Base-by-base conservation (phyloP, 2,113 vertebrate species). In the Accipiter virgatus region DNA sequence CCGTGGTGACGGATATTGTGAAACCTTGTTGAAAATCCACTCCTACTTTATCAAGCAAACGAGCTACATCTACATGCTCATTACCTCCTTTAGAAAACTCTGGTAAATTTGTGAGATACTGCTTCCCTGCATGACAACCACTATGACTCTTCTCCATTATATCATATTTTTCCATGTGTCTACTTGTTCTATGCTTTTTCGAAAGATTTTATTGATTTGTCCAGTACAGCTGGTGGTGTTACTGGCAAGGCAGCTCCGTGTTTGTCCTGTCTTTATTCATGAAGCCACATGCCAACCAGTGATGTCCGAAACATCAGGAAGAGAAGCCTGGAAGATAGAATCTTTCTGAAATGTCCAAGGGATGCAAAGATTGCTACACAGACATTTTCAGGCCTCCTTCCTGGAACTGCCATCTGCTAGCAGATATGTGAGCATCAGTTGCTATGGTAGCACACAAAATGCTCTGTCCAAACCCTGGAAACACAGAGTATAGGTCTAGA, bases 381-480 rank as follows among this genome's bases (percentile, higher is more conserved):
- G 87, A 88, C 59, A 42, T 94, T 96, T 96, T 91, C 91, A 91
- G 91, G 84, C 67, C 94, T 96, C 45, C 86, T 97, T 96, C 84
- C 86, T 94, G 84, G 71, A 97, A 63, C n/a, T 82, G 50, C 96
- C 95, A 97, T 97, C 96, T 97, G 96, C 93, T 96, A 96, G 84
- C 86, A 96, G 97, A 96, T 74, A 96, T 96, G 91, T 95, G 85
- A 96, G 63, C 91, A 85, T 90, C 94, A 93, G 95, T 96, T 97
- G 95, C 96, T 95, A 96, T 97, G 97, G 94, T 53, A 97, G 94
- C 94, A 75, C 85, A 89, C 62, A 74, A 94, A 97, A 93, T 93
- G 86, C 94, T 84, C 42, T 88, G 96, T 90, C 94, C 95, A 96
- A 97, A 86, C 40, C 73, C 73, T 80, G 74, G 84, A 95, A 97